Percentiles rank a stretch among this genome's conserved stretches.
phyloP scores from a whole-genome alignment of 2,797 vertebrate genomes.

The Sebastes umbrosus region DNA sequence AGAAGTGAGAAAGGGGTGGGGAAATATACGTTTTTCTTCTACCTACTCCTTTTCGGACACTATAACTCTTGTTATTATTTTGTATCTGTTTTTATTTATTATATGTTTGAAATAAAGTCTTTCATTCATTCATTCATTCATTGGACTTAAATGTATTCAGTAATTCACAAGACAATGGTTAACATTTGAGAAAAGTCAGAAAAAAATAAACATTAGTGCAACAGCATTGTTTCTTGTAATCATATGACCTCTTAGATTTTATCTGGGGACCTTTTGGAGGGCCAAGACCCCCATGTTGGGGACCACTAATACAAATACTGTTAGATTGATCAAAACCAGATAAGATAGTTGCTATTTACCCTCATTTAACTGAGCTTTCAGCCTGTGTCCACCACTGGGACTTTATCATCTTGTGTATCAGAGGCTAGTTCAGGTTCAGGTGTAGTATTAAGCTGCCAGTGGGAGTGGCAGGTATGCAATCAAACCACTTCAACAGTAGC shows the following conservation, averaged over 20 bases:
- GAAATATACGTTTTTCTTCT: too few relatives aligned
- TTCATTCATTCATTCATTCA: too few relatives aligned
- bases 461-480: neutral
- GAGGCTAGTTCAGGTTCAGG: neutral
- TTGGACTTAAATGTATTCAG: too few relatives aligned
- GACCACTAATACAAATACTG: neutral
- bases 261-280: neutral
- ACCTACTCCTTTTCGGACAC: too few relatives aligned
- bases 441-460: neutral
- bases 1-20: too few relatives aligned
- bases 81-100: too few relatives aligned
- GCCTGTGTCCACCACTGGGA: neutral
- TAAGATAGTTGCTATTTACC: neutral
- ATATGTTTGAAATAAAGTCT: too few relatives aligned
- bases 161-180: neutral
- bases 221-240: neutral
- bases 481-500: neutral
- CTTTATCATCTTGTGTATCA: neutral
- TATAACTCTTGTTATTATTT: too few relatives aligned
- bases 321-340: neutral
- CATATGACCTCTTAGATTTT: neutral
- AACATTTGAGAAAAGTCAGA: neutral
- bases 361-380: neutral
- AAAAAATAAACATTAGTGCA: too few relatives aligned
- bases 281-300: neutral